Conservation (phyloP, 2,113 vertebrate species). For the Porphyrio hochstetteri region DNA sequence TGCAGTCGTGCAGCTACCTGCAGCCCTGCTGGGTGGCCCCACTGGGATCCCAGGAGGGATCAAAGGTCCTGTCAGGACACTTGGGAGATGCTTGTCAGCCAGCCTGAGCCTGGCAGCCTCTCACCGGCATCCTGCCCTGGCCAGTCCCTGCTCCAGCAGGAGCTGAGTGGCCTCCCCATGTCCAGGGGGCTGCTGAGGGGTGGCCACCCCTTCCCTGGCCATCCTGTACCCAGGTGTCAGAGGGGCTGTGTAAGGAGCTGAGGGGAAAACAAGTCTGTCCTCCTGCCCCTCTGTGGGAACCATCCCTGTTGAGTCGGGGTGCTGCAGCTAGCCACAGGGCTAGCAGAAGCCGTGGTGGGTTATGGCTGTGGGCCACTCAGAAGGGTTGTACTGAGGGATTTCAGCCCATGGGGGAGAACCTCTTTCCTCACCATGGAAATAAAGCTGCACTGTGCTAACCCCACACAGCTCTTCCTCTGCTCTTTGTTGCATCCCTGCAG, state of each 20-base stretch:
- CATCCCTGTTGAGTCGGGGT: background rate
- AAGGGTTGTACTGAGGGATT: background rate
- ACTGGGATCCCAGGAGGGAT: background rate
- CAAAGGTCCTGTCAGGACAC: accelerated
- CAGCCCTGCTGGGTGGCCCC: background rate
- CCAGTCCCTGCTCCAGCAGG: background rate
- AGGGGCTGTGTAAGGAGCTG: background rate
- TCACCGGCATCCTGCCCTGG: background rate
- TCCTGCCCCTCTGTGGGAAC: background rate
- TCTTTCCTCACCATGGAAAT: slow-evolving; percentile 1
- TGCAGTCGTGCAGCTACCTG: background rate
- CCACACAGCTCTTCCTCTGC: background rate
- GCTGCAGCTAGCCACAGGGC: background rate
- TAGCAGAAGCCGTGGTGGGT: background rate
- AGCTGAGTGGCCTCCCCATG: background rate
- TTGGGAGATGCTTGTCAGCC: background rate
- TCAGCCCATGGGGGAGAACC: background rate
- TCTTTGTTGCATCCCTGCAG: background rate
- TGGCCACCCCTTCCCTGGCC: background rate
- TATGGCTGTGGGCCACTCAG: background rate
- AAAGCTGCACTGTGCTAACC: slow-evolving; percentile 63
- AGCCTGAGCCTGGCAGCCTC: background rate
- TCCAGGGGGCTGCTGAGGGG: background rate
- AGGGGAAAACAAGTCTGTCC: background rate
- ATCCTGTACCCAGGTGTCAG: background rate